phyloP scores from a whole-genome alignment of 37 sponge, comb jelly and placozoan genomes.

The Axinella damicornis region DNA sequence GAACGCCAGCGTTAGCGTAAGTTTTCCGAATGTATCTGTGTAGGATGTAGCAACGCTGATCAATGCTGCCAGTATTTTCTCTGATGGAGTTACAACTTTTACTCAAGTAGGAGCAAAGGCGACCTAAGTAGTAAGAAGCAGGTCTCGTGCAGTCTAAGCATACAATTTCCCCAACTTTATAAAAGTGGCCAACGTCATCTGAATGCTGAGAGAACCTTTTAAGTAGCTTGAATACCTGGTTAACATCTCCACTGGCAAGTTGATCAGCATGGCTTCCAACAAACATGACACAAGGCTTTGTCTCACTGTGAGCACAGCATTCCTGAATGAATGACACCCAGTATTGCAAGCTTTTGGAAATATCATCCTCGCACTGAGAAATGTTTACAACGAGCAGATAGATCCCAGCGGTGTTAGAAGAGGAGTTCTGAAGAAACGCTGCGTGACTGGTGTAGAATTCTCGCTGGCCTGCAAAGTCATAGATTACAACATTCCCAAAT shows the following conservation, averaged over 20 bases:
- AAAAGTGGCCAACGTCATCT: too few relatives aligned
- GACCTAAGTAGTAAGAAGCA: too few relatives aligned
- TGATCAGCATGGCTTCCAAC: slow-evolving; percentile 34
- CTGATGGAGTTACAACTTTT: too few relatives aligned
- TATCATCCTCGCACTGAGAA: slow-evolving; percentile 10
- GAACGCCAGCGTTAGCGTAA: background rate
- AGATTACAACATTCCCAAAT: slow-evolving; percentile 30
- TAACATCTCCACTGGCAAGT: background rate
- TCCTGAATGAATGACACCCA: slow-evolving; percentile 33
- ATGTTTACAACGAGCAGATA: slow-evolving; percentile 37
- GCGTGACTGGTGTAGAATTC: slow-evolving; percentile 40
- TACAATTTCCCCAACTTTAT: too few relatives aligned
- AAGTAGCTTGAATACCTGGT: background rate
- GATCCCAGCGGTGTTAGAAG: background rate
- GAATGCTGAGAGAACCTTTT: background rate
- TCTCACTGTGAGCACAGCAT: background rate
- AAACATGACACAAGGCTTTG: slow-evolving; percentile 1
- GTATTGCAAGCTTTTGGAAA: background rate
- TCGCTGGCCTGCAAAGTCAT: slow-evolving; percentile 49
- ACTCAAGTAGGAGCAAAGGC: too few relatives aligned
- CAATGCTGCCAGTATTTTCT: too few relatives aligned
- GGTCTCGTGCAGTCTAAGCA: too few relatives aligned
- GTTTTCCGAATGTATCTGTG: too few relatives aligned
- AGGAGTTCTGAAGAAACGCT: background rate
- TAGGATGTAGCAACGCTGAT: too few relatives aligned